These are phyloP conservation scores for Zele albiditarsus DNA, from an alignment of 2,888 invertebrate species.

Conservation along the genomic window DNA sequence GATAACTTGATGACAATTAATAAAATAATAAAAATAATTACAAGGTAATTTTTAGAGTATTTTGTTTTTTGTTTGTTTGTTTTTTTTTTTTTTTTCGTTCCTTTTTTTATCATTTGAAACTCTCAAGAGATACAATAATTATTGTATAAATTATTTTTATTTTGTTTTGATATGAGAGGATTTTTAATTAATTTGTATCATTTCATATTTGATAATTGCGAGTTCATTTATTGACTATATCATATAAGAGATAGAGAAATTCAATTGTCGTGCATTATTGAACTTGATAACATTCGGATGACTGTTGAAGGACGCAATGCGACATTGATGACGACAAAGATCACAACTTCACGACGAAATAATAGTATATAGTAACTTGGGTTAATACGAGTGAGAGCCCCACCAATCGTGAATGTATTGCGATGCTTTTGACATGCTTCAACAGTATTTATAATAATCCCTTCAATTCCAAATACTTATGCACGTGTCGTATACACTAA, in stretches of 20 bases:
- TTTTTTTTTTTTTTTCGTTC: background rate
- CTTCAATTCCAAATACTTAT: background rate
- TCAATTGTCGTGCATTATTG: slow-evolving; percentile 25
- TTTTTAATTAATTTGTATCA: background rate
- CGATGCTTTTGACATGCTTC: background rate
- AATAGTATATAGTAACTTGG: background rate
- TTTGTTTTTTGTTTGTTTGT: no score
- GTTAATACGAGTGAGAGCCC: background rate
- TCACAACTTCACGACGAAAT: background rate
- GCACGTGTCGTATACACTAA: background rate
- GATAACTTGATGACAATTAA: no score
- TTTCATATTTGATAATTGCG: background rate
- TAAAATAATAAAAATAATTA: no score
- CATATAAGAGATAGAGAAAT: slow-evolving; percentile 12
- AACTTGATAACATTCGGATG: slow-evolving; percentile 34
- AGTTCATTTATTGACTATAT: background rate
- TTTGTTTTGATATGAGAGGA: background rate
- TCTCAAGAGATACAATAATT: background rate
- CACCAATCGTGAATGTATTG: background rate
- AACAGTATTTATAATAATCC: background rate
- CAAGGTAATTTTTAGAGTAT: no score
- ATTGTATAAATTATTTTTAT: background rate
- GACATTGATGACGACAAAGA: slow-evolving; percentile 32
- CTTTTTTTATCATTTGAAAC: background rate
- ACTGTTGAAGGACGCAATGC: slow-evolving; percentile 25